phyloP scores from a whole-genome alignment of 2,113 vertebrate species.

The Chaetodon auriga region DNA sequence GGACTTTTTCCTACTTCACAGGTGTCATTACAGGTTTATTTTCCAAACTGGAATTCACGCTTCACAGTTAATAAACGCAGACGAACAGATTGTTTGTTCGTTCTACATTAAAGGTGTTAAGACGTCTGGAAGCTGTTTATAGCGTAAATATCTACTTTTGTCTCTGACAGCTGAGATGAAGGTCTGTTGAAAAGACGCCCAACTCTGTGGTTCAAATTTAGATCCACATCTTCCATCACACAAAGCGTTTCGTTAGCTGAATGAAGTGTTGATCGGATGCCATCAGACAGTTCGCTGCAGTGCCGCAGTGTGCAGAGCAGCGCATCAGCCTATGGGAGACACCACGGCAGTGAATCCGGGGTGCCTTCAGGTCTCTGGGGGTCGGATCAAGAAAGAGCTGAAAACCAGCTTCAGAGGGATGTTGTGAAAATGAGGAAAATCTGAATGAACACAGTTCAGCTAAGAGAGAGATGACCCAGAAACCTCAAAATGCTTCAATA shows the following conservation, averaged over 20 bases:
- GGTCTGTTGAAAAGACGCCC: no score
- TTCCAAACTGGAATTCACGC: no score
- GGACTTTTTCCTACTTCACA: neutral
- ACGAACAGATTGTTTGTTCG: neutral
- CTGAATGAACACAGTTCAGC: no score
- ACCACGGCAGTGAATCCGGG: no score
- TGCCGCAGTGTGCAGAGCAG: neutral
- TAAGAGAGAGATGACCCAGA: no score
- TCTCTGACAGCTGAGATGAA: no score
- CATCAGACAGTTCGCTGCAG: neutral
- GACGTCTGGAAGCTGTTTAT: neutral
- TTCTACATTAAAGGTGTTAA: neutral
- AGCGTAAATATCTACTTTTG: neutral
- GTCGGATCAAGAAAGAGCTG: no score
- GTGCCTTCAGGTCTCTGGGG: neutral
- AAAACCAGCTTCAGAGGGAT: no score
- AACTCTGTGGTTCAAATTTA: neutral
- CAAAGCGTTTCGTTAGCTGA: slow-evolving; percentile 3
- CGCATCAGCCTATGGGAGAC: neutral
- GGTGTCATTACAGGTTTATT: neutral
- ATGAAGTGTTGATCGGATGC: neutral
- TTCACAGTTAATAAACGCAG: no score
- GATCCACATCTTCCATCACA: neutral
- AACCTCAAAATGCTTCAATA: no score
- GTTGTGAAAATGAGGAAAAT: no score